These are phyloP conservation scores for Anthophora plumipes DNA, from an alignment of 2,888 invertebrate species.

Conservation along the genomic window DNA sequence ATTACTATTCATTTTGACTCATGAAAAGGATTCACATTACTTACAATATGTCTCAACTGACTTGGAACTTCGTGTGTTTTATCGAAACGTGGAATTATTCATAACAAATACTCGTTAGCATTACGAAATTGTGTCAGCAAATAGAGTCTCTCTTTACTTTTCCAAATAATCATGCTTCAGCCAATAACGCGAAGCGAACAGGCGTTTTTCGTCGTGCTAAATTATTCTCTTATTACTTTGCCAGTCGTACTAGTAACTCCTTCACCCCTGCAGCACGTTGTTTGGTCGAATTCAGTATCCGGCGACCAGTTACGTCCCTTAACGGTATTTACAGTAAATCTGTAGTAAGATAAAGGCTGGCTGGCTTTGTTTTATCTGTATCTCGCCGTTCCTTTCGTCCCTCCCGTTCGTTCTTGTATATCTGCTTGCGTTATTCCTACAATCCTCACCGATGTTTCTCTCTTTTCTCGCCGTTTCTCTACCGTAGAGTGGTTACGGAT, in stretches of 20 bases:
- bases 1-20: too few relatives aligned
- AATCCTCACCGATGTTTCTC: background rate
- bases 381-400: constrained; percentile 44
- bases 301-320: constrained; percentile 38
- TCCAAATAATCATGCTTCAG: too few relatives aligned
- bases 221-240: constrained; percentile 36
- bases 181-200: too few relatives aligned
- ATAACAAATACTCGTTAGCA: too few relatives aligned
- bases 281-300: constrained; percentile 33
- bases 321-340: constrained; percentile 65
- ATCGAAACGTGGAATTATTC: too few relatives aligned
- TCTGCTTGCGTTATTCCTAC: background rate
- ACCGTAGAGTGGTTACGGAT: constrained; percentile 25
- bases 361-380: constrained; percentile 54
- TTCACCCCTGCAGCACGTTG: background rate
- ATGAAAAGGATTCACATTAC: too few relatives aligned
- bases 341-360: constrained; percentile 51
- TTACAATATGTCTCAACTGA: too few relatives aligned
- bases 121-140: too few relatives aligned
- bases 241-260: constrained; percentile 20
- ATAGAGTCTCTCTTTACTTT: too few relatives aligned
- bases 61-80: too few relatives aligned
- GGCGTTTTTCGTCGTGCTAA: constrained; percentile 20
- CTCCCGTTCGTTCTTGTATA: background rate
- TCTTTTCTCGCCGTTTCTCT: constrained; percentile 11